A percentile compares a stretch with the other conserved stretches of the same genome.
These are phyloP conservation scores for Nephrotoma flavescens DNA, from an alignment of 2,888 invertebrate genomes.

Conservation along the genomic window DNA sequence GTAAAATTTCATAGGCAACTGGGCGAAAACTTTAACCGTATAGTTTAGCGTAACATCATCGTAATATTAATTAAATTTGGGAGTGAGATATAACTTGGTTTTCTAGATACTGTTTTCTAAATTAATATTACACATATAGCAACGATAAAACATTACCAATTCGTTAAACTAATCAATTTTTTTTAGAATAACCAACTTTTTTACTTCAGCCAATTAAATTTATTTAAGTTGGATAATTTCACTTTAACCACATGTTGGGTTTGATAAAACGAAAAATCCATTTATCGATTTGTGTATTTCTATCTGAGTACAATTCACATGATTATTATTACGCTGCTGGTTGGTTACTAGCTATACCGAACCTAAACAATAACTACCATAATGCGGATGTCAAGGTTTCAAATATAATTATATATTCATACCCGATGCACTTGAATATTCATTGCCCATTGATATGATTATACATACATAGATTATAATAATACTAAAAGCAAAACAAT, in stretches of 20 bases:
- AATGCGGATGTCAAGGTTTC: neutral
- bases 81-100: too few relatives aligned
- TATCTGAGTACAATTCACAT: neutral
- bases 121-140: too few relatives aligned
- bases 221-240: neutral
- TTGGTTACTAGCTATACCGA: neutral
- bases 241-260: neutral
- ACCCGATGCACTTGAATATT: neutral
- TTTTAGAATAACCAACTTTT: neutral
- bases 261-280: neutral
- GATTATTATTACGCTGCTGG: neutral
- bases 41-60: too few relatives aligned
- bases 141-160: too few relatives aligned
- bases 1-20: too few relatives aligned
- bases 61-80: too few relatives aligned
- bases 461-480: neutral
- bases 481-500: neutral
- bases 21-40: too few relatives aligned
- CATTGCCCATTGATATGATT: neutral
- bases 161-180: neutral
- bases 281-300: neutral
- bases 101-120: too few relatives aligned
- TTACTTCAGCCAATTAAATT: neutral
- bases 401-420: neutral
- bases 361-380: neutral